These are phyloP conservation scores for Peromyscus melanophrys DNA, from an alignment of 2,797 vertebrate species.

Conservation along the genomic window DNA sequence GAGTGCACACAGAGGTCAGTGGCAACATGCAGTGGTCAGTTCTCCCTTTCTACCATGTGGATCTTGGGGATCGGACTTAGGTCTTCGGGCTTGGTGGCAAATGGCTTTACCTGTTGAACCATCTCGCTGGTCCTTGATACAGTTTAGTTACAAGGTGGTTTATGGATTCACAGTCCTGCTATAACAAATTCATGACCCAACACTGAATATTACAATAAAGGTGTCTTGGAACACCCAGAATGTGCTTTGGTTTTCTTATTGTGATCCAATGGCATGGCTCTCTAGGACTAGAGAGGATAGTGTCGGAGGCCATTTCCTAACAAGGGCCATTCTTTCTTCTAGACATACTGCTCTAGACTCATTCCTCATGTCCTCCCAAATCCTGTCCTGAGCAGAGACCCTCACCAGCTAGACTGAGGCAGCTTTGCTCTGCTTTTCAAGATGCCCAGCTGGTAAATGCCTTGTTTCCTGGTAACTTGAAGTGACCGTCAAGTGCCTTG, in stretches of 20 bases:
- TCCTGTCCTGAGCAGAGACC: background rate
- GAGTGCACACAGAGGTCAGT: background rate
- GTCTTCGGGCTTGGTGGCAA: background rate
- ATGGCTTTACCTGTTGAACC: background rate
- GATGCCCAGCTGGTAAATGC: background rate
- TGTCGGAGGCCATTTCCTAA: background rate
- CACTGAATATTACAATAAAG: background rate
- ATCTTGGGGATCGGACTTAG: background rate
- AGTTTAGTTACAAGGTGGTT: background rate
- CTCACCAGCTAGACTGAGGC: background rate
- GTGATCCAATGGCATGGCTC: background rate
- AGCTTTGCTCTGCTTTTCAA: conserved; percentile 44
- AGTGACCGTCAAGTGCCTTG: conserved; percentile 59
- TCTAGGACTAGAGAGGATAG: background rate
- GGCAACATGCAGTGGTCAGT: background rate
- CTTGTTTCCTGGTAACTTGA: background rate
- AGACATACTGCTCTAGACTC: background rate
- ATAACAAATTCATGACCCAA: background rate
- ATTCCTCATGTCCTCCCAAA: background rate
- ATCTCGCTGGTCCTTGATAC: background rate
- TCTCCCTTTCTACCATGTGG: background rate
- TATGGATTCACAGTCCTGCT: background rate
- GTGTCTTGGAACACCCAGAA: background rate
- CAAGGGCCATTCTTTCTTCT: background rate
- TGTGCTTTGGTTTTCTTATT: background rate